Percentiles rank a stretch among this genome's conserved stretches.
Conservation (phyloP, 2,797 vertebrate genomes). For the Lepidocolaptes lacrymiger region DNA sequence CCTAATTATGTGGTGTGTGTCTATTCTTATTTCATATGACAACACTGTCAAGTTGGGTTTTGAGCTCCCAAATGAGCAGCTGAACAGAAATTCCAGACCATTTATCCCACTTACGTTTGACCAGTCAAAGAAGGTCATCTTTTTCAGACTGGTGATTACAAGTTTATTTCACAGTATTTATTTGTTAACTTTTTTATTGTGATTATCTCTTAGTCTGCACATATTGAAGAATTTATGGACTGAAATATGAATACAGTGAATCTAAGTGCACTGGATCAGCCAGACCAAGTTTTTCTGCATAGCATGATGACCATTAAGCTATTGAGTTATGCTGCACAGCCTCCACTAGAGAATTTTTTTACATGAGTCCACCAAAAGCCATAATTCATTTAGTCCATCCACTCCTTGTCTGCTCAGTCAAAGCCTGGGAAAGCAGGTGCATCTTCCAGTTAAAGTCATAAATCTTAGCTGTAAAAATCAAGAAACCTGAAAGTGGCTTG, state of each 20-base stretch:
- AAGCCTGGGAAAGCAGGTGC: slow-evolving; percentile 43
- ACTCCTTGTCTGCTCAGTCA: not conserved
- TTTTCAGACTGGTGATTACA: not conserved
- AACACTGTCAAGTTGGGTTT: not conserved
- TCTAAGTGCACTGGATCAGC: not conserved
- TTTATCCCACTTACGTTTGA: not conserved
- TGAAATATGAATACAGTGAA: not conserved
- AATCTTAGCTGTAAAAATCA: slow-evolving; percentile 1
- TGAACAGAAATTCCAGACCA: not conserved
- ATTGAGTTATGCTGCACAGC: not conserved
- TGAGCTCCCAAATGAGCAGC: not conserved
- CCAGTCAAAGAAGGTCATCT: not conserved
- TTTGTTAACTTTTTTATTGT: not conserved
- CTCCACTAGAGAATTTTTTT: not conserved
- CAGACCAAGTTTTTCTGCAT: not conserved
- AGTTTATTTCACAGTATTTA: not conserved
- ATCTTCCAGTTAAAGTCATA: not conserved
- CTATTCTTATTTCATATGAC: not conserved
- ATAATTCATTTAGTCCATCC: not conserved
- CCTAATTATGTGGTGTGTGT: not conserved
- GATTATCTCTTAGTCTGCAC: not conserved
- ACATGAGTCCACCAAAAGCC: not conserved
- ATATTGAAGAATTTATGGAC: not conserved
- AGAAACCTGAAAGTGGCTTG: not conserved
- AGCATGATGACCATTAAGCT: not conserved